Percentiles rank a stretch among this genome's conserved stretches.
These are phyloP conservation scores for Candoia aspera DNA, from an alignment of 2,113 vertebrate species.

Conservation along the genomic window DNA sequence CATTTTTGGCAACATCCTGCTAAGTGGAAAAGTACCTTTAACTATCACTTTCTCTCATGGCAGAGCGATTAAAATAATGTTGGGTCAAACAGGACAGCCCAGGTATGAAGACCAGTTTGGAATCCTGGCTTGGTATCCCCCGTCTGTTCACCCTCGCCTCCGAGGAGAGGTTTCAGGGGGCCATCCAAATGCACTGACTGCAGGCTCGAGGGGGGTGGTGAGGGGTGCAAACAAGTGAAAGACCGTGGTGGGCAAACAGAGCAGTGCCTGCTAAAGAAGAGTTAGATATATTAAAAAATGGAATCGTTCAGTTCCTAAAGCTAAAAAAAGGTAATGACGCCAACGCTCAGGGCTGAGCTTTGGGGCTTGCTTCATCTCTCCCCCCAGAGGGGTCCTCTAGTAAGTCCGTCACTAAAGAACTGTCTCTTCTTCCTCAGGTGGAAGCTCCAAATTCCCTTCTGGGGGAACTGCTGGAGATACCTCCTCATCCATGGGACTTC, in stretches of 20 bases:
- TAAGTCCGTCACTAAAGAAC: not conserved
- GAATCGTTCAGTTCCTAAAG: not conserved
- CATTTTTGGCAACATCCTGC: not conserved
- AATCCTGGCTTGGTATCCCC: not conserved
- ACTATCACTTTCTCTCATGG: not conserved
- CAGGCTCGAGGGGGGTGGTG: not conserved
- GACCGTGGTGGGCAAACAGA: not conserved
- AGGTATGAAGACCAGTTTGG: not conserved
- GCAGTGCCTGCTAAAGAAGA: not conserved
- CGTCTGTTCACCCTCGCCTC: not conserved
- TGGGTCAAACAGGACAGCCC: not conserved
- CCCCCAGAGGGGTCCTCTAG: not conserved
- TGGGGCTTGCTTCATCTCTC: too few relatives aligned
- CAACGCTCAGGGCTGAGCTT: not conserved
- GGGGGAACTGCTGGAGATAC: too few relatives aligned
- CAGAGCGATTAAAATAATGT: not conserved
- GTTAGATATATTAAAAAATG: not conserved
- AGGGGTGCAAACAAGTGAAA: not conserved
- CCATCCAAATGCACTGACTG: not conserved
- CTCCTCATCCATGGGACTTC: not conserved
- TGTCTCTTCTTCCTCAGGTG: not conserved
- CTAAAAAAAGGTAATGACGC: not conserved
- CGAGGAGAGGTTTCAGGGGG: too few relatives aligned
- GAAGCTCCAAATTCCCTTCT: too few relatives aligned
- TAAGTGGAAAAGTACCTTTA: not conserved